Evolutionary conservation across 2,888 invertebrate species (phyloP), one percentile per base, ranked within the genome.

Genomic region (Busseola fusca): DNA sequence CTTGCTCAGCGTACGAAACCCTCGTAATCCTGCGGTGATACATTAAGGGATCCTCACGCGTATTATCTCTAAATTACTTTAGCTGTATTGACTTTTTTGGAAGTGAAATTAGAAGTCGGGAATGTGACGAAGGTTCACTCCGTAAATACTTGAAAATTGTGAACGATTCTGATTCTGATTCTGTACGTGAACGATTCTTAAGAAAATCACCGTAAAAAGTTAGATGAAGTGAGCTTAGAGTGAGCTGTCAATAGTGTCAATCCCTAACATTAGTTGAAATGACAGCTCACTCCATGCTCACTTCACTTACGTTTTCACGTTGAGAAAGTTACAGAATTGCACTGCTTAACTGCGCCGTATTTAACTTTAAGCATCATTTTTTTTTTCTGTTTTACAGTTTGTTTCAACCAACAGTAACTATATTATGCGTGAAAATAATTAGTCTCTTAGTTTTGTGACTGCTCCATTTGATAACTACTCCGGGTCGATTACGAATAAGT

Each of bases 1-100:
- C 86, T 85, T 85, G 64, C 50, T 72, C 75, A 64, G 68, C 63
- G 56, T 79, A 74, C 71, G 37, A 69, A 21, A 77, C 82, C 84
- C 82, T 69, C 78, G 58, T 84, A 84, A 84, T 84, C 84, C 79
- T 48, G 58, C 56, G 62, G 78, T 72, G 77, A 78, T 83, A 83
- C 78, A 75, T 76, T 68, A 30, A 64, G 72, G 70, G 83, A 63
- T 62, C 65, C 70, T 78, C 65, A 69, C 40, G 69, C 56, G 74
- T 70, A 69, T 74, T 69, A 76, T 73, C 76, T 69, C 57, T 75
- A 69, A 80, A 84, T 82, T 78, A 82, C 71, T 75, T 82, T 74
- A 69, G 68, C 69, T 45, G 57, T 76, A 71, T 74, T 72, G 80
- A 66, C 72, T 81, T 83, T 81, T 81, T 74, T 50, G 50, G 18